Percentiles rank a stretch among this genome's conserved stretches.
Evolutionary conservation across 2,797 vertebrate genomes (phyloP).

Genomic region (Arctocebus calabarensis): DNA sequence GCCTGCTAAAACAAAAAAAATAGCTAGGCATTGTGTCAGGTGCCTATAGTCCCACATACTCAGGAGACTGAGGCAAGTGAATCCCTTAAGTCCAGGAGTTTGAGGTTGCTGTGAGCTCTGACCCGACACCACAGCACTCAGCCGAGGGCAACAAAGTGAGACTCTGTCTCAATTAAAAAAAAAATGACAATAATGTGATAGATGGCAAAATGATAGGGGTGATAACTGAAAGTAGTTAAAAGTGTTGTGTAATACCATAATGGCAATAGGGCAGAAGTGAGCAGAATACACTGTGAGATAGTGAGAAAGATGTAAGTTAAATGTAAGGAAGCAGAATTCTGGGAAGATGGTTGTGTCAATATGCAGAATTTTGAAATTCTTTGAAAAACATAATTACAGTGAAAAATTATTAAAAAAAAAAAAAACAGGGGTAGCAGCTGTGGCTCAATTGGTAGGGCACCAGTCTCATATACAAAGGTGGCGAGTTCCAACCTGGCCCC

Average conservation of each 20-base stretch:
- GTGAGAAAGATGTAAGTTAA: not conserved
- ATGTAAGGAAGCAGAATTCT: not conserved
- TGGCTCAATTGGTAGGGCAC: too few species aligned
- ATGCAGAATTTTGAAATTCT: not conserved
- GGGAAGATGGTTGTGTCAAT: not conserved
- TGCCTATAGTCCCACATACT: too few species aligned
- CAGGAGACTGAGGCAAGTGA: too few species aligned
- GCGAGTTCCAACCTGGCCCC: too few species aligned
- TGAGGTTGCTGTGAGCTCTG: too few species aligned
- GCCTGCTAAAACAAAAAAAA: too few species aligned
- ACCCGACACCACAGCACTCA: too few species aligned
- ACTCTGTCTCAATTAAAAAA: not conserved
- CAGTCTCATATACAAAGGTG: too few species aligned
- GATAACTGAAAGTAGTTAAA: not conserved
- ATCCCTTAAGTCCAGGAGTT: too few species aligned
- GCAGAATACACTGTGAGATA: not conserved
- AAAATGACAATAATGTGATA: not conserved
- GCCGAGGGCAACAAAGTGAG: too few species aligned
- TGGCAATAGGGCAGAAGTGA: not conserved
- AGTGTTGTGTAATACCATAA: not conserved
- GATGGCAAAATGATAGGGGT: not conserved
- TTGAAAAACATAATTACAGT: not conserved
- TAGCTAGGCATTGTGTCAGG: too few species aligned
- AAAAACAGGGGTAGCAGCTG: too few species aligned
- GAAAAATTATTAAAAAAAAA: slow-evolving; percentile 23